Evolutionary conservation across 53 echinoderm and acorn worm genomes (phyloP), one percentile per base, ranked within the genome.

Genomic region (Paracentrotus lividus): DNA sequence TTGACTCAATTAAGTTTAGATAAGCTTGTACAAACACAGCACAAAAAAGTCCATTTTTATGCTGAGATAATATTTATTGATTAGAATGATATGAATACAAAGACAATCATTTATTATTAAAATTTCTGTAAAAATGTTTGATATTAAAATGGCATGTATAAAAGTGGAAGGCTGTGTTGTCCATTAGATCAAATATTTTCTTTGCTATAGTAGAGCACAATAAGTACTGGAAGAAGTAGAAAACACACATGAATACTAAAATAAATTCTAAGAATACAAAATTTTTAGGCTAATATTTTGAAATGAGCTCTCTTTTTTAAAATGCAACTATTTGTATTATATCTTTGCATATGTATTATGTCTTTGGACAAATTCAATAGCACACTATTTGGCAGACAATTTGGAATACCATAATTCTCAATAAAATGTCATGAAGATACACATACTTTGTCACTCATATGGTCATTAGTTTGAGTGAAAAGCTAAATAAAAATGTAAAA

Each of bases 21-120:
- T n/a, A n/a, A n/a, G n/a, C n/a, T n/a, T 55, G 2, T 27, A 65
- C 32, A 66, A 31, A 66, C 66, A 66, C 27, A 40, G 4, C 36
- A 15, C 3, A 18, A 67, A 72, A 21, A 2, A 72, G 6, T 18
- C 40, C 36, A 40, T 4, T 6, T 64, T 10, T 72, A 40, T 72
- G 72, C 40, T 72, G 40, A 72, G 72, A 72, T 6, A 38, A 72
- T 72, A 72, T 72, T 72, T 72, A 72, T 72, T 40, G 72, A 72
- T 72, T 40, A 72, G 40, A 72, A 72, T 72, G 40, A 5, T 38
- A 72, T 72, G 72, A 72, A 72, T 72, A 72, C 72, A 72, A 33
- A 40, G 69, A 18, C 3, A 72, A 2, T 38, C 15, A 64, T 64
- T 10, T 29, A 29, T 26, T 18, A 6, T 20, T 72, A 16, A 6